phyloP scores from a whole-genome alignment of 2,888 invertebrate species.

The Volucella zonaria region DNA sequence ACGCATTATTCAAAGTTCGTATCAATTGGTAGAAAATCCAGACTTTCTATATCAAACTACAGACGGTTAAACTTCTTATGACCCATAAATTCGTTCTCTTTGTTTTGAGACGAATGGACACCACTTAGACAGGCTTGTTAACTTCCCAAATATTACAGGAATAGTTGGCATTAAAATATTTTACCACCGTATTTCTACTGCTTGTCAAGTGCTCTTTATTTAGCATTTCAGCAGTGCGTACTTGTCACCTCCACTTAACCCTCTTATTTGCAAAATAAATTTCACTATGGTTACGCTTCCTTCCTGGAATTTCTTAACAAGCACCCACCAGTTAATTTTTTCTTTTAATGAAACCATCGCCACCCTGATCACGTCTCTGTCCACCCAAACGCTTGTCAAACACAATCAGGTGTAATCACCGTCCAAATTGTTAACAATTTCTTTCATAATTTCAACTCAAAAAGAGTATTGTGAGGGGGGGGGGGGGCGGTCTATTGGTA shows the following conservation, averaged over 20 bases:
- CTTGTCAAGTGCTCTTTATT: neutral
- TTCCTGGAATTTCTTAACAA: slow-evolving; percentile 43
- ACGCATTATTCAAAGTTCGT: too few relatives aligned
- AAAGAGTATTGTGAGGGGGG: neutral
- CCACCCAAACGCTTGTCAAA: slow-evolving; percentile 5
- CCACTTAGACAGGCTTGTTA: too few relatives aligned
- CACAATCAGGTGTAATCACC: slow-evolving; percentile 62
- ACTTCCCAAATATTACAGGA: too few relatives aligned
- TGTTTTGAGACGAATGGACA: too few relatives aligned
- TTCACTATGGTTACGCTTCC: slow-evolving; percentile 44
- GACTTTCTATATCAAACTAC: too few relatives aligned
- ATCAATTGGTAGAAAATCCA: too few relatives aligned
- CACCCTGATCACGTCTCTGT: neutral
- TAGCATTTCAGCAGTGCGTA: neutral
- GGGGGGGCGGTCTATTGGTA: neutral
- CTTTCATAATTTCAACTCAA: slow-evolving; percentile 9
- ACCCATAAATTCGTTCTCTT: too few relatives aligned
- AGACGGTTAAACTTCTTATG: too few relatives aligned
- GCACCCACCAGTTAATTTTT: neutral
- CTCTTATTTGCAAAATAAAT: slow-evolving; percentile 25
- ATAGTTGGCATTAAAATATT: too few relatives aligned
- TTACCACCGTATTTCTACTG: neutral
- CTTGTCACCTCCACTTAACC: slow-evolving; percentile 38
- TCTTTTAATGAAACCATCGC: slow-evolving; percentile 2
- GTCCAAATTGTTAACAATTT: slow-evolving; percentile 55